Conservation (phyloP, 2,797 vertebrate species). For the Lemur catta region DNA sequence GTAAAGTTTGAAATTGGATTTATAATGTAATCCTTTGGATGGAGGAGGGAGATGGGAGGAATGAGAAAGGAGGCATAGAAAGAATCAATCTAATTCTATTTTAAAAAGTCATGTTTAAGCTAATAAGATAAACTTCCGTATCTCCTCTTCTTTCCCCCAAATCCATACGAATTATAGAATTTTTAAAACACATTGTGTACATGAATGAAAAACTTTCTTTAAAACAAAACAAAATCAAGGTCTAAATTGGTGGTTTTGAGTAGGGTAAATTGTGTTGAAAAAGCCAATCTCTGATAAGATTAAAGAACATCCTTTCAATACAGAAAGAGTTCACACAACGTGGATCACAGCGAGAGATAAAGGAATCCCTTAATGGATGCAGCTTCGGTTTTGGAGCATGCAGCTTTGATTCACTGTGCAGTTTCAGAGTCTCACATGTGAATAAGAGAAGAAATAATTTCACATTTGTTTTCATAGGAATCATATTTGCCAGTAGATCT, state of each 20-base stretch:
- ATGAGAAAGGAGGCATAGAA: neutral
- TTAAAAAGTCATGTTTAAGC: neutral
- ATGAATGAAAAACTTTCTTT: conserved; percentile 12
- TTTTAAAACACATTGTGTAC: neutral
- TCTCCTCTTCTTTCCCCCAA: neutral
- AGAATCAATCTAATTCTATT: neutral
- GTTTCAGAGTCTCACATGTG: neutral
- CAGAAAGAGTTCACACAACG: neutral
- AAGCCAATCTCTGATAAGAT: neutral
- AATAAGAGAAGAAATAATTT: neutral
- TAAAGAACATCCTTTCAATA: neutral
- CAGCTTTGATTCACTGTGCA: neutral
- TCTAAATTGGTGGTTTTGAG: neutral
- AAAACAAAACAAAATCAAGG: neutral
- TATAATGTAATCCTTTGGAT: neutral
- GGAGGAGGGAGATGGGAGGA: no score
- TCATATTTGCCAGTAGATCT: neutral
- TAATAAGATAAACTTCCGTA: neutral
- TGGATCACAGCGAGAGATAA: neutral
- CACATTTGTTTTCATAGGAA: neutral
- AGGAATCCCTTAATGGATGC: neutral
- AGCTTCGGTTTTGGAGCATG: neutral
- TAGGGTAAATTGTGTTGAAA: neutral
- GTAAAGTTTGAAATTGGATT: neutral
- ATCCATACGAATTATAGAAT: neutral